A percentile compares a stretch with the other conserved stretches of the same genome.
phyloP scores from a whole-genome alignment of 2,888 invertebrate species.

The Dione vanillae region DNA sequence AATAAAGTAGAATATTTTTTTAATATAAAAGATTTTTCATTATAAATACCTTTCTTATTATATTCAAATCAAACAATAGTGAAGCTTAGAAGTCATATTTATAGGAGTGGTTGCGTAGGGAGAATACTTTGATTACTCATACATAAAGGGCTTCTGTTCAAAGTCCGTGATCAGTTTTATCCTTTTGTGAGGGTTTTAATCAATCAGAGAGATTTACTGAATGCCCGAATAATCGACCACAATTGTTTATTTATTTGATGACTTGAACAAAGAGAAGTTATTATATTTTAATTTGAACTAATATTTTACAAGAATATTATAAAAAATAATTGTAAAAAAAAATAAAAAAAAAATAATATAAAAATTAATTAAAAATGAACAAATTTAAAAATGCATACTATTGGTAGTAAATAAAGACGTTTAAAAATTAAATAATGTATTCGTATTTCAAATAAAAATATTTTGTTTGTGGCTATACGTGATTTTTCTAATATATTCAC shows the following conservation, averaged over 20 bases:
- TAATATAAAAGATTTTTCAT: too few relatives aligned
- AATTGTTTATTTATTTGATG: constrained; percentile 44
- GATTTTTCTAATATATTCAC: too few relatives aligned
- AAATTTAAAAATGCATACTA: too few relatives aligned
- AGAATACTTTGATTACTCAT: constrained; percentile 77
- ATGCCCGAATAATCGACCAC: constrained; percentile 49
- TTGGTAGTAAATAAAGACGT: too few relatives aligned
- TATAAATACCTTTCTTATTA: constrained; percentile 27
- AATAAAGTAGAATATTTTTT: too few relatives aligned
- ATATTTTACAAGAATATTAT: constrained; percentile 31
- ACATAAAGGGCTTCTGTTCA: constrained; percentile 78
- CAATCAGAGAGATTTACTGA: constrained; percentile 71
- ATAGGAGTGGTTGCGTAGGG: constrained; percentile 62
- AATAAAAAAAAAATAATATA: too few relatives aligned
- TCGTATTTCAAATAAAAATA: too few relatives aligned
- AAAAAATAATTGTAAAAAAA: too few relatives aligned
- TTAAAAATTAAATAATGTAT: too few relatives aligned
- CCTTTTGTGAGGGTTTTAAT: constrained; percentile 82
- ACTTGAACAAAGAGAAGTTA: constrained; percentile 2
- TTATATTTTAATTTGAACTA: neutral
- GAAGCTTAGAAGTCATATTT: constrained; percentile 65
- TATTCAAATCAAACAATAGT: constrained; percentile 38
- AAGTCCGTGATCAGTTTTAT: constrained; percentile 80
- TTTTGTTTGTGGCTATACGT: too few relatives aligned
- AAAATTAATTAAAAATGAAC: too few relatives aligned